These are phyloP conservation scores for Conchocele bisecta DNA, from an alignment of 2,888 invertebrate genomes.

Conservation along the genomic window DNA sequence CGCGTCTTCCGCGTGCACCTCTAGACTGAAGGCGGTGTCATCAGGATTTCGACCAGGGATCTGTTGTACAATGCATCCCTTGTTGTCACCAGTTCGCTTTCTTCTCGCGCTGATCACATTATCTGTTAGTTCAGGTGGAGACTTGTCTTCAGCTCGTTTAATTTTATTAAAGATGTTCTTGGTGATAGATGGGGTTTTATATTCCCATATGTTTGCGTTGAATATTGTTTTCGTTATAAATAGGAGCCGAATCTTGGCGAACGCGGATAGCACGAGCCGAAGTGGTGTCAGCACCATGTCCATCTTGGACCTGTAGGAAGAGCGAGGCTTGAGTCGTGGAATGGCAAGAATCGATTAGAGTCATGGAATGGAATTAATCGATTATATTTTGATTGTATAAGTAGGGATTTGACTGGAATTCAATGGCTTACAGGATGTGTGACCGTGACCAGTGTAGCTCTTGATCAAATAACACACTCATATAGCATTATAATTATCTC, in stretches of 20 bases:
- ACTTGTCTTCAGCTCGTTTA: constrained; percentile 28
- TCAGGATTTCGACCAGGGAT: constrained; percentile 32
- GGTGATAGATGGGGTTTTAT: constrained; percentile 42
- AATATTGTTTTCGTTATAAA: constrained; percentile 49
- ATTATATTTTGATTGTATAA: too few species aligned
- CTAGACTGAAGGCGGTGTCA: constrained; percentile 55
- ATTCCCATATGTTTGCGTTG: constrained; percentile 61
- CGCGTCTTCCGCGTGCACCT: constrained; percentile 52
- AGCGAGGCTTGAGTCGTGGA: too few species aligned
- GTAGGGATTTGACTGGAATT: too few species aligned
- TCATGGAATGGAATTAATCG: too few species aligned
- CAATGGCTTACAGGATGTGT: too few species aligned
- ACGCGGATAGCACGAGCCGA: constrained; percentile 49
- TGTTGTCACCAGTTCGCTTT: constrained; percentile 21
- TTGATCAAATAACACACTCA: too few species aligned
- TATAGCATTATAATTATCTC: too few species aligned
- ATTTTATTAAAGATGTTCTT: constrained; percentile 47
- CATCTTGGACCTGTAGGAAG: constrained; percentile 53
- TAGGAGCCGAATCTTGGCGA: constrained; percentile 46
- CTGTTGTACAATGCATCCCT: constrained; percentile 53
- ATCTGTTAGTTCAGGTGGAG: constrained; percentile 27
- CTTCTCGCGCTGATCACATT: constrained; percentile 4
- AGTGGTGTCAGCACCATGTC: constrained; percentile 62
- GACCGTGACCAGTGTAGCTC: too few species aligned
- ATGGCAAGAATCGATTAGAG: too few species aligned